Percentiles rank a stretch among this genome's conserved stretches.
These are phyloP conservation scores for Sphyrna mokarran DNA, from an alignment of 2,113 vertebrate genomes.

Conservation along the genomic window DNA sequence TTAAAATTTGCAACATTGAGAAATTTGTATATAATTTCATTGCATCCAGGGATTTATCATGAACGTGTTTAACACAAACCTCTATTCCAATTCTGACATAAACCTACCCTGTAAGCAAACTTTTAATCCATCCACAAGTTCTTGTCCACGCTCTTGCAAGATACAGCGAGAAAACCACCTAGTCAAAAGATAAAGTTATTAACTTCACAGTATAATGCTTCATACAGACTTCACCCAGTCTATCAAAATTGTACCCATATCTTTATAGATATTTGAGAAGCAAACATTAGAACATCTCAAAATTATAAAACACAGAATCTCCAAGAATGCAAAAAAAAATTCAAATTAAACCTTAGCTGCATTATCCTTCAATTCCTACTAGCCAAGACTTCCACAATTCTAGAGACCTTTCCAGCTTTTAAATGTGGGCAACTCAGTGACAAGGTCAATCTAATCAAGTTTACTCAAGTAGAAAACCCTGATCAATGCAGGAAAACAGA, in stretches of 20 bases:
- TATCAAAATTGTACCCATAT: neutral
- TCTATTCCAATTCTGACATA: neutral
- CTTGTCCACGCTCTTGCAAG: slow-evolving; percentile 78
- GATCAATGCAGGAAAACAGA: neutral
- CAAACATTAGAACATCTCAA: neutral
- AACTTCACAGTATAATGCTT: neutral
- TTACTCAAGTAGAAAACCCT: neutral
- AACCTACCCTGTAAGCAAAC: slow-evolving; percentile 65
- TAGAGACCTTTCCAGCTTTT: neutral
- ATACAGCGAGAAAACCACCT: slow-evolving; percentile 92
- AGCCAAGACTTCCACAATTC: neutral
- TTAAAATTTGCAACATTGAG: too few relatives aligned
- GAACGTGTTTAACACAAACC: too few relatives aligned
- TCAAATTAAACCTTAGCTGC: neutral
- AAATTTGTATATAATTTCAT: too few relatives aligned
- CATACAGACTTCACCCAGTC: neutral
- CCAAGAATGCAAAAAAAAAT: neutral
- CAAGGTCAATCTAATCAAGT: neutral
- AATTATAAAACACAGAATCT: neutral
- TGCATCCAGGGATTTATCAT: too few relatives aligned
- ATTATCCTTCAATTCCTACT: neutral
- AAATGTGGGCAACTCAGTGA: neutral
- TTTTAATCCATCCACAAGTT: slow-evolving; percentile 87
- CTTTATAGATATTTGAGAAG: neutral
- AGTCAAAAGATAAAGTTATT: slow-evolving; percentile 9